A percentile compares a stretch with the other conserved stretches of the same genome.
These are phyloP conservation scores for Caenorhabditis doughertyi DNA, from an alignment of 2,888 invertebrate genomes.

Conservation along the genomic window DNA sequence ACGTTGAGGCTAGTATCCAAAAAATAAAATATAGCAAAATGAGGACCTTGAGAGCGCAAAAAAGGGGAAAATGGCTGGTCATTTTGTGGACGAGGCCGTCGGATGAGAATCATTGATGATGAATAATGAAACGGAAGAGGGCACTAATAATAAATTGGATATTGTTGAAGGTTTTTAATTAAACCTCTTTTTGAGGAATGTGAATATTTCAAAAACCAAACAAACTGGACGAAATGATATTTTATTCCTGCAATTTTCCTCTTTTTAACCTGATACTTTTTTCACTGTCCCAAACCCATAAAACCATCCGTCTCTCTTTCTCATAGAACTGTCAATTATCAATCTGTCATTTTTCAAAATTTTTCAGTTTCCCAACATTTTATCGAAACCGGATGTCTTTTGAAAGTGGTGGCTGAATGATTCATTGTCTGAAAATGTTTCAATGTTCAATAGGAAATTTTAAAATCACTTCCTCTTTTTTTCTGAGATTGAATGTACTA, in stretches of 20 bases:
- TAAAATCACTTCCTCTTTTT: no score
- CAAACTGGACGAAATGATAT: not conserved
- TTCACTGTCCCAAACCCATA: not conserved
- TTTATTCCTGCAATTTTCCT: not conserved
- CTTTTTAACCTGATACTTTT: not conserved
- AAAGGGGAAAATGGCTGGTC: no score
- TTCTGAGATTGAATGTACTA: not conserved
- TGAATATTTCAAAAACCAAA: not conserved
- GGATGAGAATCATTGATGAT: no score
- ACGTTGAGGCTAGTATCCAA: no score
- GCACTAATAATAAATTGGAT: no score
- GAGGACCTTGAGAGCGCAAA: no score
- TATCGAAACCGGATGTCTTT: not conserved
- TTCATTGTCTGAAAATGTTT: not conserved
- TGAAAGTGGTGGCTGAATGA: not conserved
- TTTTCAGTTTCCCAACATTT: not conserved
- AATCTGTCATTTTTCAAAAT: not conserved
- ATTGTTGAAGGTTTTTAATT: no score
- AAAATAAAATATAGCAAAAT: no score
- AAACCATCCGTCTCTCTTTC: not conserved
- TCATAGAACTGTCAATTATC: not conserved
- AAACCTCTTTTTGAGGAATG: no score
- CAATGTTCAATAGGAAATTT: not conserved
- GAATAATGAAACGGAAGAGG: no score
- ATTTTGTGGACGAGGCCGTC: no score